Evolutionary conservation across 2,888 invertebrate genomes (phyloP), one percentile per base, ranked within the genome.

Genomic region (Latrodectus elegans): DNA sequence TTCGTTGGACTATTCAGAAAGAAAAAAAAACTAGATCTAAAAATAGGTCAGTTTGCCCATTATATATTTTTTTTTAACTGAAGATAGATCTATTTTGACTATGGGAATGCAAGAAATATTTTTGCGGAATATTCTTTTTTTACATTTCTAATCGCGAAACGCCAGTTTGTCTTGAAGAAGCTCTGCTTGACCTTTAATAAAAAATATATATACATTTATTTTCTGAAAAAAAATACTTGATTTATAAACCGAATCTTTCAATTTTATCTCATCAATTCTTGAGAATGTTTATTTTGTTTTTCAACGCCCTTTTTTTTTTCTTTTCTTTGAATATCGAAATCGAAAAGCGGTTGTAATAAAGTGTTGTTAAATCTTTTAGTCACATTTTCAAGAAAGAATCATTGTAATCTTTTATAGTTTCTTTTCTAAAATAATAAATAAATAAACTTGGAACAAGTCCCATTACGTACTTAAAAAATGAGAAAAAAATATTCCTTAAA

Each of bases 21-120:
- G 65, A 74, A 49, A 26, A 70, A 51, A 10, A n/a, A 65, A 51
- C 70, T 60, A 67, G 68, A 38, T 55, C 76, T 65, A 70, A 71
- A 83, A 83, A 83, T 83, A 71, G 83, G 83, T 83, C 83, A 83
- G 52, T n/a, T 52, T 71, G 71, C 52, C 83, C 83, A 83, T 83
- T 83, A 83, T 83, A 71, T 71, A 72, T 71, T 76, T 64, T 83
- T 65, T 60, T 68, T 71, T 76, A 76, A 71, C 83, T 77, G 60
- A 64, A 76, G 74, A 83, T 65, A 72, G 73, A 81, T 81, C 52
- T 67, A 74, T 81, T 81, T 68, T 81, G 67, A 53, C 80, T 73
- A 65, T 14, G 71, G 64, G 65, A 75, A 17, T 49, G 38, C 52
- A 49, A 4, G 14, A 22, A 22, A 49, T 52, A 1, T 73, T 73